Percentiles rank a stretch among this genome's conserved stretches.
These are phyloP conservation scores for Eupithecia pulchellata DNA, from an alignment of 2,888 invertebrate species.

Conservation along the genomic window DNA sequence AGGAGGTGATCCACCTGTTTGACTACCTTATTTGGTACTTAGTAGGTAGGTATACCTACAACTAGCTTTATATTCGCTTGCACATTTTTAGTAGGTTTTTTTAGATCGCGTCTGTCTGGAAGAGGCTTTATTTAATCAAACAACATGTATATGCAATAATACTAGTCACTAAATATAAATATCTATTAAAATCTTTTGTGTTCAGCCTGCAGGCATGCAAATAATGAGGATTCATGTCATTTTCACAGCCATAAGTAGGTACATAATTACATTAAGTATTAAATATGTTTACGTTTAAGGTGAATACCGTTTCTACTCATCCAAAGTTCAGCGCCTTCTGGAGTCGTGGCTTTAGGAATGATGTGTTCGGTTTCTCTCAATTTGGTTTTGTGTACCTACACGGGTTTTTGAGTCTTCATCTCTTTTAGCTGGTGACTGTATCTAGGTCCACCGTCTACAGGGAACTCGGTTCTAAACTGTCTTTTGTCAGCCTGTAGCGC, in stretches of 20 bases:
- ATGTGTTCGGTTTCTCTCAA: too few relatives aligned
- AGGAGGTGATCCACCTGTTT: too few relatives aligned
- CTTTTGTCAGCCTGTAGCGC: not conserved
- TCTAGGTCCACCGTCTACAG: not conserved
- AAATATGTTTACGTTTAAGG: not conserved
- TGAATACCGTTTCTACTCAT: not conserved
- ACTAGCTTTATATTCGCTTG: not conserved
- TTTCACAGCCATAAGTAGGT: not conserved
- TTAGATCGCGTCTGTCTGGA: too few relatives aligned
- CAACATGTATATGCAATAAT: not conserved
- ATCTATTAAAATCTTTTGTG: not conserved
- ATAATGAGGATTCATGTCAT: not conserved
- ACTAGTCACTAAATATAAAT: not conserved
- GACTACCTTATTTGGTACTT: too few relatives aligned
- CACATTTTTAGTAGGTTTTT: not conserved
- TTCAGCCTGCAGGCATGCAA: not conserved
- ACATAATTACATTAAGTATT: not conserved
- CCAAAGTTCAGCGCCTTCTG: not conserved
- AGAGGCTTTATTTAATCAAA: not conserved
- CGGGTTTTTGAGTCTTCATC: too few relatives aligned
- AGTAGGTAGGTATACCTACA: too few relatives aligned
- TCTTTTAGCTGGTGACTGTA: not conserved
- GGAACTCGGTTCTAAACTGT: not conserved
- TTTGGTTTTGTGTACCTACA: too few relatives aligned
- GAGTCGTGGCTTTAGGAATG: not conserved